Percentiles rank a stretch among this genome's conserved stretches.
Evolutionary conservation across 2,888 invertebrate species (phyloP).

Genomic region (Drosophila heteroneura): DNA sequence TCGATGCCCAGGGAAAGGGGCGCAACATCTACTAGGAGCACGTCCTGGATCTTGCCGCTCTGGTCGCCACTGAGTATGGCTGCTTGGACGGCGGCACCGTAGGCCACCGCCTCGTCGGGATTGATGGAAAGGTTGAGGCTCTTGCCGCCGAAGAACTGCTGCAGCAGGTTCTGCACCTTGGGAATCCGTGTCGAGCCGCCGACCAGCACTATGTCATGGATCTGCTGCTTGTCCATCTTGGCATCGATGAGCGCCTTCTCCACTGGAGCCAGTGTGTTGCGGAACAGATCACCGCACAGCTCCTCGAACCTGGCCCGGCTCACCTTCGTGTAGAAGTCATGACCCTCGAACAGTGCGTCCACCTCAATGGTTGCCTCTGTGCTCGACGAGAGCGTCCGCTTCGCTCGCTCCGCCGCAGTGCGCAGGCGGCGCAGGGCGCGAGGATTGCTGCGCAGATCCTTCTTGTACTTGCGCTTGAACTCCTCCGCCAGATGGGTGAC

Average conservation of each 20-base stretch:
- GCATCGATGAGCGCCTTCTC: constrained; percentile 41
- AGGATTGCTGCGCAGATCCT: constrained; percentile 89
- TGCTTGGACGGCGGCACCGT: constrained; percentile 42
- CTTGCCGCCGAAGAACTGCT: constrained; percentile 42
- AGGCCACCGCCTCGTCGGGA: constrained; percentile 41
- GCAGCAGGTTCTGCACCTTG: constrained; percentile 36
- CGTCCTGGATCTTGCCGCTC: constrained; percentile 41
- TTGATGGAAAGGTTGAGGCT: constrained; percentile 39
- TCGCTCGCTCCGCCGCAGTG: constrained; percentile 84
- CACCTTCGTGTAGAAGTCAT: constrained; percentile 33
- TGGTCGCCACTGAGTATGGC: constrained; percentile 40
- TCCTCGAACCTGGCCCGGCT: constrained; percentile 92
- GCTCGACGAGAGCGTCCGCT: constrained; percentile 40
- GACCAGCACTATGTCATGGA: constrained; percentile 40
- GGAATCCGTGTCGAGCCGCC: constrained; percentile 45
- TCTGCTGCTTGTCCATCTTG: constrained; percentile 43
- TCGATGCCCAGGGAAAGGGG: constrained; percentile 39
- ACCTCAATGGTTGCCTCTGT: constrained; percentile 39
- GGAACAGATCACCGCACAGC: constrained; percentile 87
- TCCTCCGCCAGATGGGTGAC: constrained; percentile 39
- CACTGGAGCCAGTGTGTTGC: constrained; percentile 35
- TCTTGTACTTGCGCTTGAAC: constrained; percentile 84
- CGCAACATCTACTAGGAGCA: constrained; percentile 36
- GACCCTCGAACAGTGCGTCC: constrained; percentile 38
- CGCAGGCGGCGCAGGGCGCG: constrained; percentile 89